phyloP scores from a whole-genome alignment of 1,140 invertebrate species.

The Nylanderia fulva region DNA sequence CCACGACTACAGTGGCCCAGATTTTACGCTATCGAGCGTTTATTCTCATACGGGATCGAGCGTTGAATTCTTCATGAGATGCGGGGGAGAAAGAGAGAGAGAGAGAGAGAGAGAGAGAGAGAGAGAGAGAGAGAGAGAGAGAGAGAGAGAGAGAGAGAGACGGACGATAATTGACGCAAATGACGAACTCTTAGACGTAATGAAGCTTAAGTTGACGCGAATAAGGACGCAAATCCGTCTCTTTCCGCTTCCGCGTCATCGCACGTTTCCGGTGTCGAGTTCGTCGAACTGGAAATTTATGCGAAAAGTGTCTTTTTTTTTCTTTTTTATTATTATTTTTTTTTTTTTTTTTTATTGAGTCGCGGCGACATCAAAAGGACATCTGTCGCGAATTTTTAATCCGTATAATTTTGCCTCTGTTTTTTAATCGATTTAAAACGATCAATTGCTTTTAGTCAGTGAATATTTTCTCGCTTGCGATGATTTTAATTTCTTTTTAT shows the following conservation, averaged over 20 bases:
- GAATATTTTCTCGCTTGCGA: neutral
- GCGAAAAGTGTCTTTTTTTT: neutral
- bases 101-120: slow-evolving; percentile 6
- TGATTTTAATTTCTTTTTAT: no score
- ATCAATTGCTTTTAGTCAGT: neutral
- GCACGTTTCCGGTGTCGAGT: neutral
- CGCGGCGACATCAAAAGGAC: neutral
- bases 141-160: slow-evolving; percentile 14
- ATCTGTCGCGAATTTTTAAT: neutral
- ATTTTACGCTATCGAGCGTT: slow-evolving; percentile 60
- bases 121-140: neutral
- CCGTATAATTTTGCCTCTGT: neutral
- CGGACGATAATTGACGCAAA: slow-evolving; percentile 40
- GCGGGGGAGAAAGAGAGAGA: neutral
- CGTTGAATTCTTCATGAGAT: slow-evolving; percentile 38
- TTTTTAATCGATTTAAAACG: neutral
- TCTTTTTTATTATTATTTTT: neutral
- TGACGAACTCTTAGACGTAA: slow-evolving; percentile 26
- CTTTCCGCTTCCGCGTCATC: slow-evolving; percentile 49
- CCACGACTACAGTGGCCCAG: slow-evolving; percentile 38
- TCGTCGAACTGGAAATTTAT: neutral
- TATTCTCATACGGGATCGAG: slow-evolving; percentile 44
- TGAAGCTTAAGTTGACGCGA: slow-evolving; percentile 23
- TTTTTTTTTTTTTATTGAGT: neutral
- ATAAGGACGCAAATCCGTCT: slow-evolving; percentile 33